Base-by-base conservation (phyloP, 92 coral and sea anemone genomes). In the Palythoa grandis region DNA sequence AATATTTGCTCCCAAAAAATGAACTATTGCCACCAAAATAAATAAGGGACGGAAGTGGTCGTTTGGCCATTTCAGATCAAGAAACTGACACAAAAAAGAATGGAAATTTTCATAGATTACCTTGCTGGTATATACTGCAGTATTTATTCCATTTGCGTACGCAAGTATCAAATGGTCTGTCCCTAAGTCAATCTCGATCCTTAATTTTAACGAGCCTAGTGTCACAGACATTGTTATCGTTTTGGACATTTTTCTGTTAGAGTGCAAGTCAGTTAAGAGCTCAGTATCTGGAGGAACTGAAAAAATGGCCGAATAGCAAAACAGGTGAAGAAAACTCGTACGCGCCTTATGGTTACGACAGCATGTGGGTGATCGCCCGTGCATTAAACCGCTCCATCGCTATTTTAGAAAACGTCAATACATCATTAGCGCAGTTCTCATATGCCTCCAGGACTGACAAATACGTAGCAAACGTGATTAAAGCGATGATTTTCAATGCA, bases 291-390 rank as follows among this genome's bases (percentile, higher is more conserved):
- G 15, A 63, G 22, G 86, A 83, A 40, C 78, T 78, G 19, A 66
- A 65, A 22, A 87, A 75, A 74, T 68, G 68, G 83, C 83, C 89
- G 1, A 71, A 57, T 37, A 65, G 22, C 58, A 12, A 65, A 16
- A 79, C 5, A 12, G 57, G 84, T 13, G 65, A 78, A 24, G 66
- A 39, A 12, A 92, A 94, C 85, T 57, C 71, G 25, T 92, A 86
- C 86, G 94, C 94, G 22, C 85, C 98, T 14, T 92, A 83, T 23
- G 95, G 92, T 0, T 94, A 90, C 83, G 98, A 94, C 71, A 80
- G 92, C 14, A 65, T 87, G n/a, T 90, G 95, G 89, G 70, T 82
- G 37, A 72, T 90, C 6, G 98, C 98, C 2, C 87, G 72, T 11
- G 95, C 95, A 5, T 82, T 94, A 10, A 89, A 94, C 82, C 69